Conservation (phyloP, 2,797 vertebrate genomes). For the Spondyliosoma cantharus region DNA sequence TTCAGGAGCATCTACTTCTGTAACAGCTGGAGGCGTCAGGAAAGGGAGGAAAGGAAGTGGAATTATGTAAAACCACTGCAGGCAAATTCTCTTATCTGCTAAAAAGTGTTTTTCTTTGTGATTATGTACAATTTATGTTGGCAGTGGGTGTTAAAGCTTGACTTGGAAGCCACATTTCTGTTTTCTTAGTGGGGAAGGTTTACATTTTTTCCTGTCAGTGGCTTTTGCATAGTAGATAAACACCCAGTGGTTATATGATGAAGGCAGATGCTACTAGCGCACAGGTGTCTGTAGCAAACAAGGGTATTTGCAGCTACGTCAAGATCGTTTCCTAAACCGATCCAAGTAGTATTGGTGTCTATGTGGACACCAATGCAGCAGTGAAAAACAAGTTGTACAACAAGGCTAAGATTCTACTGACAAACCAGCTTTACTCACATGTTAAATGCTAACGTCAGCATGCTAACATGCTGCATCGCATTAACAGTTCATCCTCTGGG, state of each 20-base stretch:
- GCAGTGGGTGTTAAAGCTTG: background rate
- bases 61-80: constrained; percentile 9
- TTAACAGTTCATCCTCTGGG: too few relatives aligned
- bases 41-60: constrained; percentile 2
- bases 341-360: too few relatives aligned
- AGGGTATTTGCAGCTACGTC: too few relatives aligned
- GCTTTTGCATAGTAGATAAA: background rate
- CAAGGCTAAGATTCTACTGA: background rate
- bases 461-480: background rate
- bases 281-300: too few relatives aligned
- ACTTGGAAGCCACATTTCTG: background rate
- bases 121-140: background rate
- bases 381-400: background rate
- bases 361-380: too few relatives aligned
- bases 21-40: constrained; percentile 23
- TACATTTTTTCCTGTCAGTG: background rate
- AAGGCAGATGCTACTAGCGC: too few relatives aligned
- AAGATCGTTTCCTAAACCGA: too few relatives aligned
- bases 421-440: background rate
- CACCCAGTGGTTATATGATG: background rate
- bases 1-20: constrained; percentile 45
- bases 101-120: background rate
- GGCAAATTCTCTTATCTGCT: constrained; percentile 6
- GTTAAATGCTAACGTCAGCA: background rate
- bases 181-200: background rate